Conservation (phyloP, 2,888 invertebrate species). For the Heliconius hortense region DNA sequence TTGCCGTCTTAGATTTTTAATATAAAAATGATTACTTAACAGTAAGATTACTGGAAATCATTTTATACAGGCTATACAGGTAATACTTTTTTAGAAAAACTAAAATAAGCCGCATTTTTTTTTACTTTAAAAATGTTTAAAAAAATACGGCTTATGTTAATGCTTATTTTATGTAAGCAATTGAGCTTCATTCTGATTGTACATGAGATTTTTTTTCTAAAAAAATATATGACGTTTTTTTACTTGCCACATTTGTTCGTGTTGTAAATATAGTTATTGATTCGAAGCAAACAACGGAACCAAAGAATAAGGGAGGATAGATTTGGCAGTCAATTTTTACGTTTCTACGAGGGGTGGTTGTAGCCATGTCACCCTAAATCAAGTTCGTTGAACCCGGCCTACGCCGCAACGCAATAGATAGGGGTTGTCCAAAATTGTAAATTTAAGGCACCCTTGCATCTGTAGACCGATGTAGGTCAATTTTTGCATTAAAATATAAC, state of each 20-base stretch:
- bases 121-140: too few relatives aligned
- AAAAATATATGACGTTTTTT: neutral
- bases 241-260: neutral
- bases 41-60: neutral
- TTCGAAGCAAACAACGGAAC: constrained; percentile 14
- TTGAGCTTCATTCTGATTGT: neutral
- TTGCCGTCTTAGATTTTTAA: neutral
- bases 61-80: neutral
- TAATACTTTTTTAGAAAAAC: too few relatives aligned
- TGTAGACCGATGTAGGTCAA: constrained; percentile 37
- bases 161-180: neutral
- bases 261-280: constrained; percentile 23
- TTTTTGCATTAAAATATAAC: constrained; percentile 35
- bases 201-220: neutral
- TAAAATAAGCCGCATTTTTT: too few relatives aligned
- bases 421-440: constrained; percentile 41
- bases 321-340: constrained; percentile 44
- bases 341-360: constrained; percentile 45
- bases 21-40: too few relatives aligned
- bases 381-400: constrained; percentile 46
- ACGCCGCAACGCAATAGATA: constrained; percentile 39
- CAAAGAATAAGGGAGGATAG: constrained; percentile 37
- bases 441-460: constrained; percentile 39
- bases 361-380: constrained; percentile 46
- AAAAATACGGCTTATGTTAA: too few relatives aligned